Conservation (phyloP, 2,113 vertebrate species). For the Fulmarus glacialis region DNA sequence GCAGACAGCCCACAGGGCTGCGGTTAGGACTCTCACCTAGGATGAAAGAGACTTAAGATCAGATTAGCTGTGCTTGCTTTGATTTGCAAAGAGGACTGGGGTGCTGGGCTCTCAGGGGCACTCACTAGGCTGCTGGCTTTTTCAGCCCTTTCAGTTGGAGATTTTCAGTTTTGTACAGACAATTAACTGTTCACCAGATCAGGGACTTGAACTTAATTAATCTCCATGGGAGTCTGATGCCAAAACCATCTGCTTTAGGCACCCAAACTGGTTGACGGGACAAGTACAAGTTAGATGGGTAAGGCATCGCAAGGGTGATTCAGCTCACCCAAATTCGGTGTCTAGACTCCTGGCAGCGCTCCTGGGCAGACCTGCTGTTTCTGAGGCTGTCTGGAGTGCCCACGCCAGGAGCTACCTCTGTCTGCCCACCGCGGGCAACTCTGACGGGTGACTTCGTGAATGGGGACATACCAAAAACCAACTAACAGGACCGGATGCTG, state of each 20-base stretch:
- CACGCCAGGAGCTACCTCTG: not conserved
- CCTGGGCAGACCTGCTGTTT: not conserved
- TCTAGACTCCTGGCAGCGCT: not conserved
- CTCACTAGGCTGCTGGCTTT: not conserved
- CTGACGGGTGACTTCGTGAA: not conserved
- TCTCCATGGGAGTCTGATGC: not conserved
- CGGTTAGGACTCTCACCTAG: not conserved
- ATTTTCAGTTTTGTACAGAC: not conserved
- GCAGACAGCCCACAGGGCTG: conserved; percentile 24
- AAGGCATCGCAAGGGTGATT: not conserved
- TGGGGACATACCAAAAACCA: not conserved
- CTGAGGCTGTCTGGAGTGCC: not conserved
- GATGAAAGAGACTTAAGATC: conserved; percentile 24
- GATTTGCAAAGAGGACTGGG: conserved; percentile 7
- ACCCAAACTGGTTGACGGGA: not conserved
- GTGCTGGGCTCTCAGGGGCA: not conserved
- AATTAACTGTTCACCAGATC: not conserved
- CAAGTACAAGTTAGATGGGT: not conserved
- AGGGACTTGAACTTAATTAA: not conserved
- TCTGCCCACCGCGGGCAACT: accelerated
- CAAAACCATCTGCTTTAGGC: not conserved
- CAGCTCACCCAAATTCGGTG: not conserved
- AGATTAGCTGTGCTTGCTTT: conserved; percentile 19
- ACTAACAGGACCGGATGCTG: accelerated
- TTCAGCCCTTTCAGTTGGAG: not conserved